Evolutionary conservation across 30 jellyfish, hydroid and myxozoan species (phyloP), one percentile per base, ranked within the genome.

Genomic region (Aurelia coerulea): DNA sequence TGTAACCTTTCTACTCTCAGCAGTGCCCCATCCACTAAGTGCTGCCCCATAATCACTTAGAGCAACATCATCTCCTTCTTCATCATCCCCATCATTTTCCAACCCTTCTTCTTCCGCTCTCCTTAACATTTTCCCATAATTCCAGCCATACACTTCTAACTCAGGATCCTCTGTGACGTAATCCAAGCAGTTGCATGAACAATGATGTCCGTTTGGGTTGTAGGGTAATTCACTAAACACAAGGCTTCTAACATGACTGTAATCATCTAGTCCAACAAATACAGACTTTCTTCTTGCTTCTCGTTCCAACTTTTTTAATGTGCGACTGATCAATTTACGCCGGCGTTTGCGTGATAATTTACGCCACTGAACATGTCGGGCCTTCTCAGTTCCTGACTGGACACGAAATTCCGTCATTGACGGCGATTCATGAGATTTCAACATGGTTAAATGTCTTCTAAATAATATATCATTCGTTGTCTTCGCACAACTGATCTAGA

Each of bases 171-270:
- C 53, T 14, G 4, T 33, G 64, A 86, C 63, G 15, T 76, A 90
- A 31, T 86, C 95, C 23, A 86, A 53, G 62, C 95, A 86, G 49
- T 76, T 78, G 60, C 95, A 86, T 4, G 95, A 86, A 73, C 95
- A 86, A 42, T 86, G 95, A 49, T 86, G 95, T 10, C 95, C 95
- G 64, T 86, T 86, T 7, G 90, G 89, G 63, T 86, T 86, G 80
- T 13, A 76, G 31, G 95, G 95, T 84, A 86, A 68, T 13, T 78
- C 89, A 41, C 90, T 86, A 64, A 9, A 76, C 39, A 86, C 95
- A 37, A 86, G 65, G 64, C 95, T 86, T 31, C 66, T 73, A n/a
- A 86, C 95, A 41, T 86, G 93, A 10, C 93, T 62, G 41, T 84
- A 84, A 63, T 84, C 93, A 23, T 84, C 87, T 34, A 73, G 60